Evolutionary conservation across 1,140 invertebrate species (phyloP), one percentile per base, ranked within the genome.

Genomic region (Augochlora pura): DNA sequence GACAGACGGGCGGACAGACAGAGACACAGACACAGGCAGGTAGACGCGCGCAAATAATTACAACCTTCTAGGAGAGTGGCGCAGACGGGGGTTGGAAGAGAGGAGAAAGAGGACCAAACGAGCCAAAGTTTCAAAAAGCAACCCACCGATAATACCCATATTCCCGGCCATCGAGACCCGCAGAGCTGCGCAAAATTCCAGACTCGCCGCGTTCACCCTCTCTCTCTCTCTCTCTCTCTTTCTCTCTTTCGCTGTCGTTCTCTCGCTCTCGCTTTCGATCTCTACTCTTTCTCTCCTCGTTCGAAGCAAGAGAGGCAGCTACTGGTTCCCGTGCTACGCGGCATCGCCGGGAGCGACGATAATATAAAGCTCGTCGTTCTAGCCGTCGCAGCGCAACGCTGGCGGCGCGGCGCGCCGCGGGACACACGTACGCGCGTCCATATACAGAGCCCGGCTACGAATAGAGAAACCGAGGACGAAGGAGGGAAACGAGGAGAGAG

Each of bases 121-220:
- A 78, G 76, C 76, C 69, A 63, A 57, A 59, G 76, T 78, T 72
- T 78, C 68, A 78, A 78, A 78, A 78, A 78, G 71, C 62, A 80
- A 83, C 83, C 57, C 63, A 38, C 77, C 77, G 70, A 59, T 70
- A 52, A 65, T 75, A 67, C 72, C 65, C 78, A 68, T 75, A 67
- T 75, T 68, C 72, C 73, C 78, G 42, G 70, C 52, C 75, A 60
- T 63, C 73, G 74, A 64, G 25, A 66, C 54, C 76, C 77, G 57
- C 67, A 69, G 69, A 81, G 71, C 49, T 76, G 83, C 79, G 82
- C 71, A 81, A 84, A 85, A 84, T 85, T 81, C 82, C 64, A 77
- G 67, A 80, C 77, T 66, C 64, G 39, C 52, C 23, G 42, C 57
- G 59, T 52, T 42, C 8, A 12, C 39, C 46, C 23, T 10, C 3